Percentiles rank a stretch among this genome's conserved stretches.
Evolutionary conservation across 2,113 vertebrate species (phyloP).

Genomic region (Cephalopholis sonnerati): DNA sequence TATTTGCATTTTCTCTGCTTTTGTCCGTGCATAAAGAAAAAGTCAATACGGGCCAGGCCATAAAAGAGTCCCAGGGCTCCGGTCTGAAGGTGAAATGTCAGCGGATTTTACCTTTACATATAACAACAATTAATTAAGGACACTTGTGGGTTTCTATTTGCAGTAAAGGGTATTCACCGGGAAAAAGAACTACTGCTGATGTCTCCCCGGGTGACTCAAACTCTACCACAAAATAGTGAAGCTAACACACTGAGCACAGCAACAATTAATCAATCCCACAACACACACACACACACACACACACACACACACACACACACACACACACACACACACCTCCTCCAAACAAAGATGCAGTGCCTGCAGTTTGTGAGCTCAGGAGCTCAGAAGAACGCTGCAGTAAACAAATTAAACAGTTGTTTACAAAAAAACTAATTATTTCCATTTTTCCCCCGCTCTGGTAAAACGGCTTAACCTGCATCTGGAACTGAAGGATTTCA

Average conservation of each 20-base stretch:
- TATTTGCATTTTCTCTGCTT: constrained; percentile 1
- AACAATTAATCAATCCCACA: constrained; percentile 57
- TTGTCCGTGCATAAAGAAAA: constrained; percentile 46
- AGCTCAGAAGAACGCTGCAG: constrained; percentile 14
- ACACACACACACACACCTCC: background rate
- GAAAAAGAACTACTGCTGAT: constrained; percentile 42
- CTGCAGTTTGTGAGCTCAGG: constrained; percentile 27
- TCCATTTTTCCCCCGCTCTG: background rate
- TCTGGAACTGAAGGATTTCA: constrained; percentile 10
- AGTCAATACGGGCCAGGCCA: constrained; percentile 54
- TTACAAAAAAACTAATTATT: constrained; percentile 32
- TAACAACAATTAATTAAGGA: constrained; percentile 44
- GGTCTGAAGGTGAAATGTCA: constrained; percentile 65
- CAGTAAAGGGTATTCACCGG: constrained; percentile 44
- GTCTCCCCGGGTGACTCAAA: constrained; percentile 32
- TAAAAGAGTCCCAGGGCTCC: constrained; percentile 36
- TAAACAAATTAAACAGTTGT: constrained; percentile 53
- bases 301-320: constrained; percentile 7
- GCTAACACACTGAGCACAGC: constrained; percentile 38
- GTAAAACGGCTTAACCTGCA: background rate
- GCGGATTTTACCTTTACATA: constrained; percentile 45
- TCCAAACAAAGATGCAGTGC: constrained; percentile 19
- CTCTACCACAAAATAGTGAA: constrained; percentile 29
- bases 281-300: constrained; percentile 4
- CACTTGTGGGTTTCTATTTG: constrained; percentile 42